Evolutionary conservation across 2,797 vertebrate species (phyloP).

Genomic region (Hemitrygon akajei): DNA sequence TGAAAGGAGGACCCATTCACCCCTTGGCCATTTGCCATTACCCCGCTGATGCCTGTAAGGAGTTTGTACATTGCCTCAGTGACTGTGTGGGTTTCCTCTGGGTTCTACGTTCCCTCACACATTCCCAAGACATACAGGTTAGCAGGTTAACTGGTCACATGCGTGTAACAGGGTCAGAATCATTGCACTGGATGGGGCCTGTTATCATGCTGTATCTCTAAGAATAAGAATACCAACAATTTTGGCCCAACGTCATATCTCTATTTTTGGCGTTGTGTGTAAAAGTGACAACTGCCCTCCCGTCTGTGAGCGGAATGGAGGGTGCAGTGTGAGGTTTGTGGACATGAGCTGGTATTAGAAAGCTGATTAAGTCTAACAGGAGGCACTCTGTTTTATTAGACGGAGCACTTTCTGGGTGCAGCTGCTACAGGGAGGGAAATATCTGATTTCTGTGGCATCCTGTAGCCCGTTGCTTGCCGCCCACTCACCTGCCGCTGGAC

Average conservation of each 20-base stretch:
- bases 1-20: not conserved
- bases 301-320: not conserved
- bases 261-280: not conserved
- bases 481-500: constrained; percentile 34
- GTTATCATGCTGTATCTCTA: no score
- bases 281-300: not conserved
- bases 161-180: no score
- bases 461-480: constrained; percentile 16
- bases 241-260: not conserved
- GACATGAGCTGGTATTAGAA: not conserved
- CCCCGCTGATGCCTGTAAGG: no score
- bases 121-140: no score
- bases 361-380: constrained; percentile 14
- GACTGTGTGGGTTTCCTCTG: no score
- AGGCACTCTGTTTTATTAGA: constrained; percentile 17
- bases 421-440: constrained; percentile 22
- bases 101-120: no score
- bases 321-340: not conserved
- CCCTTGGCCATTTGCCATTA: no score
- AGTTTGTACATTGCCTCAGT: no score
- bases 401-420: constrained; percentile 18
- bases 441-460: constrained; percentile 36
- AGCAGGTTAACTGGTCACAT: no score
- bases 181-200: no score
- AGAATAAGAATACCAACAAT: no score